Evolutionary conservation across 2,888 invertebrate genomes (phyloP).

Genomic region (Cantharis rustica): DNA sequence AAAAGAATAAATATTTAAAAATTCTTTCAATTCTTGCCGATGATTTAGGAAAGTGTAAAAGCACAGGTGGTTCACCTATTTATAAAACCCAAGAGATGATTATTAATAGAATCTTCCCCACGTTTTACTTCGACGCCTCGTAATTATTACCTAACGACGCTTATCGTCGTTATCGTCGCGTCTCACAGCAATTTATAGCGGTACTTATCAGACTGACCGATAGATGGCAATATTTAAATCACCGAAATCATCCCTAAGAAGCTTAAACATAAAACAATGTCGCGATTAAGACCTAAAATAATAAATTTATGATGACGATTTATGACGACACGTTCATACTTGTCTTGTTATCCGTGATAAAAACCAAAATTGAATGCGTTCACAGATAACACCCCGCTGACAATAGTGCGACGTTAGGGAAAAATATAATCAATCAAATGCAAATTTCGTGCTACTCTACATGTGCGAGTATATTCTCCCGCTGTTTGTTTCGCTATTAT

Average conservation of each 20-base stretch:
- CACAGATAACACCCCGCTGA: not conserved
- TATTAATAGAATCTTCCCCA: not conserved
- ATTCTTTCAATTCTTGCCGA: not conserved
- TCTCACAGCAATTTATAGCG: not conserved
- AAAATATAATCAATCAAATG: conserved; percentile 7
- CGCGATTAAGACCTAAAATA: not conserved
- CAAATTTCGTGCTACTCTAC: conserved; percentile 1
- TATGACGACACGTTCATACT: not conserved
- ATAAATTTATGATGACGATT: not conserved
- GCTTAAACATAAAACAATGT: not conserved
- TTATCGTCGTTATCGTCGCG: not conserved
- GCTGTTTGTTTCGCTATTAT: not conserved
- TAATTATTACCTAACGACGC: not conserved
- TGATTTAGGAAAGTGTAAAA: not conserved
- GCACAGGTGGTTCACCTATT: not conserved
- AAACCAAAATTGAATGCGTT: not conserved
- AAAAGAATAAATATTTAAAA: not conserved
- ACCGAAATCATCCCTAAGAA: not conserved
- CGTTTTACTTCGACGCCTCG: not conserved
- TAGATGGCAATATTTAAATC: not conserved
- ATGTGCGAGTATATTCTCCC: not conserved
- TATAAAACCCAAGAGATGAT: not conserved
- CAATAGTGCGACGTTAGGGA: not conserved
- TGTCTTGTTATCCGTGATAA: not conserved
- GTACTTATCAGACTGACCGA: not conserved